Conservation (phyloP, 53 echinoderm and acorn worm species). For the Hippasteria phrygiana region DNA sequence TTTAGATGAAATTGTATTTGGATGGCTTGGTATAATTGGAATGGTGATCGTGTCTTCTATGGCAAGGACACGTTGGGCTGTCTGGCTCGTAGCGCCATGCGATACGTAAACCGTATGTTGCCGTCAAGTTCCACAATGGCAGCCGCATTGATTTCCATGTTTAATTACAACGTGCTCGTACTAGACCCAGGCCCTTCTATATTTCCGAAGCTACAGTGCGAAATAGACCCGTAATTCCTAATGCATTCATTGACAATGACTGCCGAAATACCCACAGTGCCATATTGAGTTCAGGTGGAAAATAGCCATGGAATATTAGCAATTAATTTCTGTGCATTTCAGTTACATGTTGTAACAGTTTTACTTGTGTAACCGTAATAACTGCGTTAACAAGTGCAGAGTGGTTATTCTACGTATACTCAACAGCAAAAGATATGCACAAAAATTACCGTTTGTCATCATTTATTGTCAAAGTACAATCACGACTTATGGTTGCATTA, state of each 20-base stretch:
- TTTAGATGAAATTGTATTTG: slow-evolving; percentile 48
- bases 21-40: slow-evolving; percentile 39
- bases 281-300: no score
- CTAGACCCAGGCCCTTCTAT: neutral
- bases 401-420: no score
- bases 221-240: neutral
- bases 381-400: no score
- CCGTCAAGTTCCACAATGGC: neutral
- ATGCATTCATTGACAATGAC: neutral
- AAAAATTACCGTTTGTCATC: no score
- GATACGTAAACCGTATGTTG: neutral
- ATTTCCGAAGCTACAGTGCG: no score
- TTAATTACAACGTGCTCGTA: neutral
- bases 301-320: no score
- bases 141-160: slow-evolving; percentile 34
- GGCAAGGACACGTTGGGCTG: slow-evolving; percentile 10
- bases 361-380: no score
- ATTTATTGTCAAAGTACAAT: no score
- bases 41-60: neutral
- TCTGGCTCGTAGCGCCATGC: neutral
- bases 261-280: neutral
- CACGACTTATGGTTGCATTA: no score
- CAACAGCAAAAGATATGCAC: no score
- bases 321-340: no score
- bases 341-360: no score